Evolutionary conservation across 2,888 invertebrate genomes (phyloP).

Genomic region (Lepas anatifera): DNA sequence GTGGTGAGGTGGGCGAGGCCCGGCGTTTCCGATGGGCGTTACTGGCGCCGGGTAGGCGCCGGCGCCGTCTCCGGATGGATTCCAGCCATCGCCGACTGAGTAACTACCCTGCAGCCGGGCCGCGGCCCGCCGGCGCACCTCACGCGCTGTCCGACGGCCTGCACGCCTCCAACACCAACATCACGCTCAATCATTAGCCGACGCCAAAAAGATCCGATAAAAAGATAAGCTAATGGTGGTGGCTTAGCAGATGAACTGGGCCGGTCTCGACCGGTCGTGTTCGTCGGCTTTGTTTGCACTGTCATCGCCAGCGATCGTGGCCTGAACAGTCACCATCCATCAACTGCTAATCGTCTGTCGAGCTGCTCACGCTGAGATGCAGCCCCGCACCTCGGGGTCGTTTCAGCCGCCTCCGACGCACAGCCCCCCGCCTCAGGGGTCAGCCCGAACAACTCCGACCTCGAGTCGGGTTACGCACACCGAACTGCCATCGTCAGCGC

Average conservation of each 20-base stretch:
- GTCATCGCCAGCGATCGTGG: neutral
- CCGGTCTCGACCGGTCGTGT: neutral
- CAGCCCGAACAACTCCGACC: neutral
- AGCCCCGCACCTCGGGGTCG: no score
- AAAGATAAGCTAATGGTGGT: conserved; percentile 7
- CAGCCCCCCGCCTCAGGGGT: neutral
- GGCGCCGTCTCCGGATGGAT: neutral
- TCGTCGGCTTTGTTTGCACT: neutral
- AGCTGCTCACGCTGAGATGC: neutral
- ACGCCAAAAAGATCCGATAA: conserved; percentile 8
- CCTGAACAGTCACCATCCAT: neutral
- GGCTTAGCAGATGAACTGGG: neutral
- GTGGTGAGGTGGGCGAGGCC: no score
- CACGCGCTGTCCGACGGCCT: neutral
- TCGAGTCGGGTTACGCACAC: no score
- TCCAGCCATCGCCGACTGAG: neutral
- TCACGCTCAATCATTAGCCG: conserved; percentile 12
- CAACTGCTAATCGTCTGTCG: neutral
- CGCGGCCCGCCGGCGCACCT: neutral
- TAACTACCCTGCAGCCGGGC: no score
- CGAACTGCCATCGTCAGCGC: no score
- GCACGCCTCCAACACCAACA: neutral
- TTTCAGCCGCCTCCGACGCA: neutral
- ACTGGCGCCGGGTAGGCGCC: neutral
- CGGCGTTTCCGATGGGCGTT: no score